Base-by-base conservation (phyloP, 1,140 invertebrate species). In the Chlorops oryzae region DNA sequence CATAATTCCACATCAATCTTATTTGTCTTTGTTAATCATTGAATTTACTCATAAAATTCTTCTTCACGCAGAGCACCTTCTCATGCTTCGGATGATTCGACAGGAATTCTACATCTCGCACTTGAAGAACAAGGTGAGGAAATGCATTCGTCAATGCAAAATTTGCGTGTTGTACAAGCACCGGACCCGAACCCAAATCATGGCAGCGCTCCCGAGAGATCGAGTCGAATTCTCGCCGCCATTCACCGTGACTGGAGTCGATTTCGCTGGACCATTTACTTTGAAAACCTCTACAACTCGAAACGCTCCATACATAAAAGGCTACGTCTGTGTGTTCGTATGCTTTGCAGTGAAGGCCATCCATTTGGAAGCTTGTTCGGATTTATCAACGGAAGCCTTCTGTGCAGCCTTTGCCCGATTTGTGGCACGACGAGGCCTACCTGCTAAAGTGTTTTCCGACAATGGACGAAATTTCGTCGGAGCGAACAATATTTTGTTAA, bases 191-290 rank as follows among this genome's bases (percentile, higher is more conserved):
- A 5, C 35, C 3, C 37, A 48, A 5, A 17, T 48, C 9, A 48
- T 27, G 37, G 47, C 24, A 2, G 23, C 37, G 2, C 15, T 40
- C 4, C 37, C n/a, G 2, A 22, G 20, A 7, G 47, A 28, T n/a
- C 4, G 24, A 10, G 27, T 32, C 7, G 7, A 13, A 7, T 32
- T 32, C n/a, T 9, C 27, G 7, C 27, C 27, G n/a, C 27, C 27
- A 9, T 32, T 32, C 27, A 32, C 27, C n/a, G 27, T 32, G 27
- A 32, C 27, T 9, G 35, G 35, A 3, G 2, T 47, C 9, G 46
- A 47, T 17, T 47, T 47, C 15, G 46, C 34, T 17, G 46, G 38
- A 5, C 47, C 39, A 23, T 50, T 50, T 28, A 10, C 20, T 2
- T 20, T 49, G 13, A 49, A 49, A 32, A 21, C 38, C 2, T 49